These are phyloP conservation scores for Neosalanx taihuensis DNA, from an alignment of 2,797 vertebrate species.

Conservation along the genomic window DNA sequence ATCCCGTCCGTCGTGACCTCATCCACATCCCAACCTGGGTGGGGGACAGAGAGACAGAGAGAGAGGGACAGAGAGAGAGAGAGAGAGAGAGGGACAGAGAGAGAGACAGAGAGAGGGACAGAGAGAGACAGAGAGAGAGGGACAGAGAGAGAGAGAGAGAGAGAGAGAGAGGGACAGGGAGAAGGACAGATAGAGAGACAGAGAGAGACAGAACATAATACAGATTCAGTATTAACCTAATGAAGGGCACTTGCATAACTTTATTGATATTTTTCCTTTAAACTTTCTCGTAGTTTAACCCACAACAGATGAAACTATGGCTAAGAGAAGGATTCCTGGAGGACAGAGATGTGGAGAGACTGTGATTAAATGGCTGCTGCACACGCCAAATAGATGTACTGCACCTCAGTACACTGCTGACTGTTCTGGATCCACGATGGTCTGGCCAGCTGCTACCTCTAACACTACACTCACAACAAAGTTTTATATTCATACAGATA, in stretches of 20 bases:
- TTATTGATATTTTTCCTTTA: slow-evolving; percentile 9
- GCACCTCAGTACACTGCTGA: slow-evolving; percentile 1
- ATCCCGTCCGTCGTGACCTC: slow-evolving; percentile 80
- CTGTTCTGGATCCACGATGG: slow-evolving; percentile 7
- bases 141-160: no score
- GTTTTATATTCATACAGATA: no score
- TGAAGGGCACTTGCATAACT: not conserved
- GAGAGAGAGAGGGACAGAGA: not conserved
- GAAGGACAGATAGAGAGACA: slow-evolving; percentile 3
- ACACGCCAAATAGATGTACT: slow-evolving; percentile 16
- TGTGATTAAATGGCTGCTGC: slow-evolving; percentile 10
- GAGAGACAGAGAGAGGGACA: no score
- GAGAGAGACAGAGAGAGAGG: no score
- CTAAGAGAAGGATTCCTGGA: not conserved
- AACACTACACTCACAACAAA: no score
- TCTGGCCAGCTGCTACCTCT: not conserved
- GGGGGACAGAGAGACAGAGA: not conserved
- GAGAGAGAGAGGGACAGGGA: not conserved
- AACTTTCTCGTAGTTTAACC: not conserved
- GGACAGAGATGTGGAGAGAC: not conserved
- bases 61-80: slow-evolving; percentile 1
- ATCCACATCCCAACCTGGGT: slow-evolving; percentile 86
- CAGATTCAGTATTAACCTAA: no score
- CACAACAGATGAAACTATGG: slow-evolving; percentile 18
- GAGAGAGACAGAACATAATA: not conserved